Base-by-base conservation (phyloP, 2,888 invertebrate species). In the Mamestra brassicae region DNA sequence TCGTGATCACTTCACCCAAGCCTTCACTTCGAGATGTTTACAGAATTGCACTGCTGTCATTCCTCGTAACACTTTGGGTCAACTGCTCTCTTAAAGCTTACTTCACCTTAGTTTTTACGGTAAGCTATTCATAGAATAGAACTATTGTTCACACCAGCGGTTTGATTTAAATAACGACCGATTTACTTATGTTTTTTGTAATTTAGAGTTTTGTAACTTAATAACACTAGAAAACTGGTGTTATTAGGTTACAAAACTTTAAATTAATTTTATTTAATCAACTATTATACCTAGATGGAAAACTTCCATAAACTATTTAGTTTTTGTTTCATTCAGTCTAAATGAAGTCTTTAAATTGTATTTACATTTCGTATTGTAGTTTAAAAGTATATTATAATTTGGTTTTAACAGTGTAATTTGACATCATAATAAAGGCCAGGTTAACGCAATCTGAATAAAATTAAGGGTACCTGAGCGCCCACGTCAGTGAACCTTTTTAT, bases 311-410 rank as follows among this genome's bases (percentile, higher is more conserved):
- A 45, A 45, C 55, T 63, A 15, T 11, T 52, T 45, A 42, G 45
- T 42, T 80, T 80, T 61, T n/a, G 13, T 76, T 74, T 74, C 62
- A 62, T 52, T 58, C 5, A 11, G 38, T 50, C 38, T 26, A 65
- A 76, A 62, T 63, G 3, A 58, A 58, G 10, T 8, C 13, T 52
- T 52, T 36, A 17, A n/a, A 70, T 58, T 58, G 7, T 70, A 34
- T 79, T 79, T n/a, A 60, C 2, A 2, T 34, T 80, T 60, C 11
- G 4, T 60, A 54, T 79, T 38, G 45, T 47, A 80, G 52, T 80
- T 75, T 26, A 11, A 38, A 47, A 60, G 54, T 15, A 34, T 52
- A 26, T 45, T 36, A 34, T n/a, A 47, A 54, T 50, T 38, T 2
- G 36, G 17, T 47, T 54, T 0, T 60, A 54, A 0, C 34, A 36